Evolutionary conservation across 2,888 invertebrate genomes (phyloP).

Genomic region (Pseudococcus jackbeardsleyi): DNA sequence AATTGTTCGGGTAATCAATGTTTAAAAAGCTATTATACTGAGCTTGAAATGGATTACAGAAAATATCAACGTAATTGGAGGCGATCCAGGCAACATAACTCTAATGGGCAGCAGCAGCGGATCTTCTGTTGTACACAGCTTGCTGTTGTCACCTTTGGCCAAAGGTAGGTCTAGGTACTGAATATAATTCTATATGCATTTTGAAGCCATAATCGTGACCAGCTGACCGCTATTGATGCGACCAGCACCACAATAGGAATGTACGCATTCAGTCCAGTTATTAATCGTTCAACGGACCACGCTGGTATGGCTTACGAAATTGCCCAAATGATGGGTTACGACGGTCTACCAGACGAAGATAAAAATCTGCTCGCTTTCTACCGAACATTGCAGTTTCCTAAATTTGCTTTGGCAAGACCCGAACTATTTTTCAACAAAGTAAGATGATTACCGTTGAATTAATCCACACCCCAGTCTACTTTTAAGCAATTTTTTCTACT

Average conservation of each 20-base stretch:
- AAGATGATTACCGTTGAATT: not conserved
- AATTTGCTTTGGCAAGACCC: not conserved
- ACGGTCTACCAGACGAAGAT: not conserved
- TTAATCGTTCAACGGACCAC: not conserved
- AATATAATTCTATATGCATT: too few relatives aligned
- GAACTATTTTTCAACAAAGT: not conserved
- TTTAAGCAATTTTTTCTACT: too few relatives aligned
- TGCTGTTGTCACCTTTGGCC: not conserved
- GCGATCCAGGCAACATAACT: too few relatives aligned
- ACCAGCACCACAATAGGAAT: not conserved
- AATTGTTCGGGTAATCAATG: conserved; percentile 30
- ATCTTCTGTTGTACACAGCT: not conserved
- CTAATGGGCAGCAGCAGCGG: too few relatives aligned
- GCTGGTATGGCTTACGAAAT: not conserved
- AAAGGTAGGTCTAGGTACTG: conserved; percentile 39
- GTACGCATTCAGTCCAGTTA: not conserved
- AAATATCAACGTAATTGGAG: too few relatives aligned
- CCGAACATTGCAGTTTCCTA: not conserved
- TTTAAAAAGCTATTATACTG: not conserved
- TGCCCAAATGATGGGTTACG: not conserved
- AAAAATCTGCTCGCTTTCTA: not conserved
- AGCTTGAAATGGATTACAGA: conserved; percentile 35
- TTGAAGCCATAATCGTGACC: too few relatives aligned
- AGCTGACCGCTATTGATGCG: too few relatives aligned
- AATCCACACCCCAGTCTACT: too few relatives aligned